phyloP scores from a whole-genome alignment of 1,140 invertebrate genomes.

The Muscidifurax raptorellus region DNA sequence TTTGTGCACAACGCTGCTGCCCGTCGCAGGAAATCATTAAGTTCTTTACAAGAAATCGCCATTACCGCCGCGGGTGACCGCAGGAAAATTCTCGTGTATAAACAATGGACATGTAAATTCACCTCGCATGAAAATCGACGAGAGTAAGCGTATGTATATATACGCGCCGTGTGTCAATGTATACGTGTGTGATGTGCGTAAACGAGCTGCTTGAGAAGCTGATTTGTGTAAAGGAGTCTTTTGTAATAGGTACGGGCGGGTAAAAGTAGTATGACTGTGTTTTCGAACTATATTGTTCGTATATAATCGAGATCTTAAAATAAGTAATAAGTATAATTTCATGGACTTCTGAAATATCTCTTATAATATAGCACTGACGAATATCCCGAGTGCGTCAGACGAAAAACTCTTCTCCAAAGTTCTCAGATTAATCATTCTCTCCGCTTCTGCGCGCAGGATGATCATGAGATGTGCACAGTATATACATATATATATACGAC shows the following conservation, averaged over 20 bases:
- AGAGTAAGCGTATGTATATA: not conserved
- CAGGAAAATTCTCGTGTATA: slow-evolving; percentile 34
- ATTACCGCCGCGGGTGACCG: slow-evolving; percentile 52
- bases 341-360: too few relatives aligned
- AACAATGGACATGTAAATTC: slow-evolving; percentile 49
- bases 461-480: not conserved
- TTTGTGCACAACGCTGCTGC: slow-evolving; percentile 1
- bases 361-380: too few relatives aligned
- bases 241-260: not conserved
- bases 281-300: too few relatives aligned
- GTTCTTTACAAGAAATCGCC: slow-evolving; percentile 66
- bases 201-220: slow-evolving; percentile 2
- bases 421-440: not conserved
- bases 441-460: not conserved
- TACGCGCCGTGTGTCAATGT: not conserved
- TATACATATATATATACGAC: too few relatives aligned
- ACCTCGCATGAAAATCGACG: not conserved
- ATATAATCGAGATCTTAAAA: too few relatives aligned
- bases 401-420: not conserved
- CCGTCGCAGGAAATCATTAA: slow-evolving; percentile 64
- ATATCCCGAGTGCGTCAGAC: not conserved
- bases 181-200: not conserved
- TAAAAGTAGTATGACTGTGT: not conserved
- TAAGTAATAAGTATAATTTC: too few relatives aligned
- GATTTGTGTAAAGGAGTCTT: slow-evolving; percentile 5